phyloP scores from a whole-genome alignment of 2,888 invertebrate genomes.

The Pyrrhosoma nymphula region DNA sequence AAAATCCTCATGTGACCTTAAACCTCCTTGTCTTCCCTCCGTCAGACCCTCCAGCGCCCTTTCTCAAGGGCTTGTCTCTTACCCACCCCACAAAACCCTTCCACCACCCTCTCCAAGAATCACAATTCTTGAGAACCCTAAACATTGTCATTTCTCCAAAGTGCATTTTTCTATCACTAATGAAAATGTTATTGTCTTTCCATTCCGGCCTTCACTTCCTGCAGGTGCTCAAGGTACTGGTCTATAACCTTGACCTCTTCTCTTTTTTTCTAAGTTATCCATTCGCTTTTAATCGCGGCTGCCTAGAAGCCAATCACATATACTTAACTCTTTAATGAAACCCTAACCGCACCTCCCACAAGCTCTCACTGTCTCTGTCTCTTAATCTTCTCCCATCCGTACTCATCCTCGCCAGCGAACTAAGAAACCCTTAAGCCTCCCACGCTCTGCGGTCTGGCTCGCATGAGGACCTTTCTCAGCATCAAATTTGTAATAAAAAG shows the following conservation, averaged over 20 bases:
- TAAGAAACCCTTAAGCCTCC: not conserved
- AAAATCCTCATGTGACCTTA: not conserved
- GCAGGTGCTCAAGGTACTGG: conserved; percentile 80
- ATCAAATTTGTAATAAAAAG: too few species aligned
- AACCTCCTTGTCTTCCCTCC: too few species aligned
- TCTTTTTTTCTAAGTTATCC: conserved; percentile 71
- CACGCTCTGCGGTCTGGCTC: not conserved
- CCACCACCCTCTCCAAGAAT: not conserved
- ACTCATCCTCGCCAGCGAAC: conserved; percentile 67
- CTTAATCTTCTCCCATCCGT: conserved; percentile 32
- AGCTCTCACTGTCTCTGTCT: conserved; percentile 54
- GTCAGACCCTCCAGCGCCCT: not conserved
- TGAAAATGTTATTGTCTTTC: conserved; percentile 78
- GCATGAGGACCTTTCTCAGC: not conserved
- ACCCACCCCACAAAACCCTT: not conserved
- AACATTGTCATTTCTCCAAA: conserved; percentile 16
- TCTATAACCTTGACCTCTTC: conserved; percentile 51
- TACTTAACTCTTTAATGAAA: not conserved
- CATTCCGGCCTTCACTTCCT: conserved; percentile 75
- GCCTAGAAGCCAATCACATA: conserved; percentile 14
- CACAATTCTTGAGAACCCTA: not conserved
- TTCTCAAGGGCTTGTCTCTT: not conserved
- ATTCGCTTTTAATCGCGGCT: conserved; percentile 68
- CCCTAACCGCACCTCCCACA: conserved; percentile 50
- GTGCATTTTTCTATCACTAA: conserved; percentile 74